phyloP scores from a whole-genome alignment of 2,888 invertebrate genomes.

The Ischnus inquisitorius region DNA sequence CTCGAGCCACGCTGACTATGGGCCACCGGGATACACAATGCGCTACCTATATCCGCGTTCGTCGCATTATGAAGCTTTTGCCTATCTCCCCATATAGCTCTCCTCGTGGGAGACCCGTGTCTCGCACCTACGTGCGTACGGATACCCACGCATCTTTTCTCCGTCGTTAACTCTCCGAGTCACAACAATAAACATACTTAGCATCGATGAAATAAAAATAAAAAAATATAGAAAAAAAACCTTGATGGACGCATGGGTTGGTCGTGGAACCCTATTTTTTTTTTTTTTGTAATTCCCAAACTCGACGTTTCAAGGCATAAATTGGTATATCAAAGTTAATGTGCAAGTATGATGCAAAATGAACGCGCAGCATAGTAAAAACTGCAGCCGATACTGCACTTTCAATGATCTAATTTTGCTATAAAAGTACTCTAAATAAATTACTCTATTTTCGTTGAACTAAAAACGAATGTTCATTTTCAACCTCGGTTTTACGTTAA shows the following conservation, averaged over 20 bases:
- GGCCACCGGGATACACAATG: conserved; percentile 42
- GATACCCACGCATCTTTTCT: conserved; percentile 60
- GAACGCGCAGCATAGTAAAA: no score
- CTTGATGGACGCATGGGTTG: no score
- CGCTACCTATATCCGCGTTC: conserved; percentile 27
- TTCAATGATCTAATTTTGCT: no score
- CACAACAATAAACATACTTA: conserved; percentile 31
- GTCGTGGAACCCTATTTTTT: no score
- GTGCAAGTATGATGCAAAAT: no score
- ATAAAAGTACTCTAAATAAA: no score
- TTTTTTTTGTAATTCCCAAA: not conserved
- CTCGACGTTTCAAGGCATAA: no score
- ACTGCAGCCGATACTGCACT: no score
- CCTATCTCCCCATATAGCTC: not conserved
- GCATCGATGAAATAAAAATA: conserved; percentile 11
- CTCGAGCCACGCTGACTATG: conserved; percentile 39
- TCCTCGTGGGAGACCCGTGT: conserved; percentile 59
- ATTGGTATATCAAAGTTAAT: no score
- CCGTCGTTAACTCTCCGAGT: conserved; percentile 37
- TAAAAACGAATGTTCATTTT: no score
- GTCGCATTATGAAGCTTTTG: not conserved
- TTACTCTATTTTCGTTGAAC: no score
- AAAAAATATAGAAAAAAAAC: conserved; percentile 26
- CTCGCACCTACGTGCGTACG: conserved; percentile 59
- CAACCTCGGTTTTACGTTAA: no score